phyloP scores from a whole-genome alignment of 64 coral and sea anemone genomes.

The Actinia equina region DNA sequence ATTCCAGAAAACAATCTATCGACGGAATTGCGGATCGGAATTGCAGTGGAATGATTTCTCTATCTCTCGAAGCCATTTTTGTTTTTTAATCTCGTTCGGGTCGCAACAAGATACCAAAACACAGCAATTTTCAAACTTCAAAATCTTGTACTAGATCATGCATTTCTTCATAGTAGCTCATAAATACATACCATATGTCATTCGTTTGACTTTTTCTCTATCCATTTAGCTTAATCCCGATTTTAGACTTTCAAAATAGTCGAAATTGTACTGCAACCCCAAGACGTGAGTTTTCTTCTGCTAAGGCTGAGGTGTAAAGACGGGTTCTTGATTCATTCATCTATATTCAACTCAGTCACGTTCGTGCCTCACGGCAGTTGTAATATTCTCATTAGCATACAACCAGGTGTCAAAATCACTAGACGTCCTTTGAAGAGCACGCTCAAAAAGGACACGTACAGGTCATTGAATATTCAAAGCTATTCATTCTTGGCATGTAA shows the following conservation, averaged over 20 bases:
- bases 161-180: background rate
- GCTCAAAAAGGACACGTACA: background rate
- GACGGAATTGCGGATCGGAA: too few species aligned
- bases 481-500: background rate
- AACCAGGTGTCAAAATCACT: background rate
- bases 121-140: background rate
- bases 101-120: background rate
- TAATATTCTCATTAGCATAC: background rate
- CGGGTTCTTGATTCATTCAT: background rate
- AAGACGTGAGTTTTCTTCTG: too few species aligned
- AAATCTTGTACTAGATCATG: background rate
- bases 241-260: background rate
- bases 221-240: background rate
- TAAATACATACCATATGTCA: background rate
- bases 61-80: too few species aligned
- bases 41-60: too few species aligned
- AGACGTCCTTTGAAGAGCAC: background rate
- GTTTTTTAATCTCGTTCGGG: too few species aligned
- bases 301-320: too few species aligned
- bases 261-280: background rate
- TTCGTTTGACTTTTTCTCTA: background rate
- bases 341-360: background rate
- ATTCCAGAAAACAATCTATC: too few species aligned
- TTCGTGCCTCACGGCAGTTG: background rate
- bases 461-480: background rate